Evolutionary conservation across 2,797 vertebrate genomes (phyloP).

Genomic region (Acipenser ruthenus): DNA sequence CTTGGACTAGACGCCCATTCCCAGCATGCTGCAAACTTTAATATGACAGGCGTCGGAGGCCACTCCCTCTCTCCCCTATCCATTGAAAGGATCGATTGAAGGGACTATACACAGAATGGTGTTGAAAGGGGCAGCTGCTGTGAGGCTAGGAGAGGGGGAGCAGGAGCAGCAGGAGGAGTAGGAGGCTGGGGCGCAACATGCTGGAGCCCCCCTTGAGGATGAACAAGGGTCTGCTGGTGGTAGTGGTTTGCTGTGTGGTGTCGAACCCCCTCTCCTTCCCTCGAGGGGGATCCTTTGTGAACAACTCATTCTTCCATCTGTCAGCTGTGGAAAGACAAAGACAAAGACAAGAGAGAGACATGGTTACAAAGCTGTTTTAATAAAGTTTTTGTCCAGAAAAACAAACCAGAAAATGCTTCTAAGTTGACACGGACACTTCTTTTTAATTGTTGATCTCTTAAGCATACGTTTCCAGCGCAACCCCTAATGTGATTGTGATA

Average conservation of each 20-base stretch:
- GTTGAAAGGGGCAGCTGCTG: slow-evolving; percentile 31
- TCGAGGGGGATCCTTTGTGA: slow-evolving; percentile 36
- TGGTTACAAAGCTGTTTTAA: not conserved
- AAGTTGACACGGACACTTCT: not conserved
- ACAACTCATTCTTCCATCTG: not conserved
- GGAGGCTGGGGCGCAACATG: slow-evolving; percentile 9
- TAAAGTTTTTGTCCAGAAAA: not conserved
- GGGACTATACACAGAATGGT: not conserved
- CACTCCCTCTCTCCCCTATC: slow-evolving; percentile 8
- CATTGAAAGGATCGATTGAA: not conserved
- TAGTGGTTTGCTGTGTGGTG: slow-evolving; percentile 14
- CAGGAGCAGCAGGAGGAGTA: slow-evolving; percentile 7
- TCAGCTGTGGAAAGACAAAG: slow-evolving; percentile 9
- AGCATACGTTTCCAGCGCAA: too few relatives aligned
- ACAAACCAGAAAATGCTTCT: not conserved
- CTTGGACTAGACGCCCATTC: too few relatives aligned
- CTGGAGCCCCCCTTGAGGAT: slow-evolving; percentile 25
- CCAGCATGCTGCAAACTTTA: too few relatives aligned
- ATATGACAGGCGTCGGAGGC: too few relatives aligned
- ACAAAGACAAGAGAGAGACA: not conserved
- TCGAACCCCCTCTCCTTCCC: slow-evolving; percentile 29
- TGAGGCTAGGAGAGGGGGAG: slow-evolving; percentile 26
- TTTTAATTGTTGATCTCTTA: not conserved
- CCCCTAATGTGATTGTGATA: too few relatives aligned
- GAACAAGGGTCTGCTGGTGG: slow-evolving; percentile 40